Evolutionary conservation across 2,113 vertebrate genomes (phyloP).

Genomic region (Aspidoscelis tigris): DNA sequence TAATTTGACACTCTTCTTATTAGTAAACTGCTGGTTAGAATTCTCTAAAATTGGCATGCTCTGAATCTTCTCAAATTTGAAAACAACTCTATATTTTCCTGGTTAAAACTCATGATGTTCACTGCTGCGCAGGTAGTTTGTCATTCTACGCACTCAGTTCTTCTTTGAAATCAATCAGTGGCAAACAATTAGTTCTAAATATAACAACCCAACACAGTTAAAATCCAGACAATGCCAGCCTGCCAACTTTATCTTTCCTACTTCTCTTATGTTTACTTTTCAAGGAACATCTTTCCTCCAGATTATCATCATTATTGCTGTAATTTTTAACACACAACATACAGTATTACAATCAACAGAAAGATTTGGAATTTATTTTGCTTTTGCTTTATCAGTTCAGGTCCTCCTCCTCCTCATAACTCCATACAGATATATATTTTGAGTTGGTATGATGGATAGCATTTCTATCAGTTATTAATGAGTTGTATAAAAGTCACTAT

Average conservation of each 20-base stretch:
- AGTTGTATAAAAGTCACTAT: constrained; percentile 48
- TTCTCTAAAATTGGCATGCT: constrained; percentile 14
- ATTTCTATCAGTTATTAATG: constrained; percentile 42
- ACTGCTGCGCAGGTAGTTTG: constrained; percentile 24
- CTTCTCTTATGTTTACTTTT: too few species aligned
- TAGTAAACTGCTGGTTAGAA: background rate
- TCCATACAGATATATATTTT: constrained; percentile 31
- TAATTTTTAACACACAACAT: too few species aligned
- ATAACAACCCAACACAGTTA: constrained; percentile 50
- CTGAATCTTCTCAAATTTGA: constrained; percentile 27
- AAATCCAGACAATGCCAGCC: constrained; percentile 25
- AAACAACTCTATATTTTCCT: constrained; percentile 43
- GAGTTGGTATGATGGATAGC: constrained; percentile 24
- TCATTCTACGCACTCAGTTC: constrained; percentile 5
- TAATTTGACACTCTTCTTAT: constrained; percentile 24
- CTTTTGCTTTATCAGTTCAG: too few species aligned
- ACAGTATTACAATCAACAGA: too few species aligned
- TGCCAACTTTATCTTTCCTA: too few species aligned
- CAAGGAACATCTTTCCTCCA: too few species aligned
- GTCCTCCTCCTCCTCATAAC: background rate
- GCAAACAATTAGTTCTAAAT: constrained; percentile 48
- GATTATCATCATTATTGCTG: too few species aligned
- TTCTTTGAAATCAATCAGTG: constrained; percentile 43
- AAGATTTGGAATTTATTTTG: too few species aligned
- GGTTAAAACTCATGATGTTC: constrained; percentile 50